Percentiles rank a stretch among this genome's conserved stretches.
These are phyloP conservation scores for Chironomus tentans DNA, from an alignment of 2,888 invertebrate species.

Conservation along the genomic window DNA sequence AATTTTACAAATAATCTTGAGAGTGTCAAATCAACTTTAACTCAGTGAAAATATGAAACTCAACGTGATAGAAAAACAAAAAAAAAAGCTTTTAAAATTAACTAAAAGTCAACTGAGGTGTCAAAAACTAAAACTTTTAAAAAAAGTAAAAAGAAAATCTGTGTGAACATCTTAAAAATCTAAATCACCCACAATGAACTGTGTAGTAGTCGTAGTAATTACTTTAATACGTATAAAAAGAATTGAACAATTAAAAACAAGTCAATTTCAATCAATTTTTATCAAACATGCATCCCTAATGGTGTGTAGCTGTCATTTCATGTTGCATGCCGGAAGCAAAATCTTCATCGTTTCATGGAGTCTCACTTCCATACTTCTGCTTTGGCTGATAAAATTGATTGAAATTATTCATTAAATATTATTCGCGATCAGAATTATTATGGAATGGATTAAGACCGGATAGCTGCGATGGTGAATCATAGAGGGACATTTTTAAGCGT, in stretches of 20 bases:
- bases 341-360: neutral
- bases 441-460: conserved; percentile 39
- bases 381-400: conserved; percentile 26
- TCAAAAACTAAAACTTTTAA: neutral
- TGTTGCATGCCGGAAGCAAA: neutral
- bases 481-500: conserved; percentile 82
- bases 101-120: neutral
- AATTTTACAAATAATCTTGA: no score
- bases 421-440: conserved; percentile 34
- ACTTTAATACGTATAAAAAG: no score
- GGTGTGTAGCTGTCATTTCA: neutral
- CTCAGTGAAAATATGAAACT: neutral
- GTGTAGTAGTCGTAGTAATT: neutral
- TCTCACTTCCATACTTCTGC: neutral
- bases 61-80: neutral
- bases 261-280: neutral
- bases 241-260: neutral
- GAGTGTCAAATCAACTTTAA: no score
- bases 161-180: neutral
- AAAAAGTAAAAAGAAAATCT: neutral
- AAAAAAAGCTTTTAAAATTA: neutral
- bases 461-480: conserved; percentile 47
- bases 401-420: conserved; percentile 29
- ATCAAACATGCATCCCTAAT: no score
- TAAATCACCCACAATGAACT: neutral